Conservation (phyloP, 1,140 invertebrate genomes). For the Listronotus bonariensis region DNA sequence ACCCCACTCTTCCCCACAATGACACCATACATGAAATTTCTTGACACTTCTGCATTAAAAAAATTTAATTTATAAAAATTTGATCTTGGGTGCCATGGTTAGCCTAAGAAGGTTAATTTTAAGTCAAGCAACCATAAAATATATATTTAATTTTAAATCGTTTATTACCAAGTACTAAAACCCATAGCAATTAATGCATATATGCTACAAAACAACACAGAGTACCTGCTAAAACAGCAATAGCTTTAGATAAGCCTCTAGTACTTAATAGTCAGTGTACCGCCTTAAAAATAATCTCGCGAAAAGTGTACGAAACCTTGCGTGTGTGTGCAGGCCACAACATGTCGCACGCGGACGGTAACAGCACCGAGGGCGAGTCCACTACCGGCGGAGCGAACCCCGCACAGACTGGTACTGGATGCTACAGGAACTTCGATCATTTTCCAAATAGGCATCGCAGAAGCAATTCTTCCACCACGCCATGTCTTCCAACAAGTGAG, state of each 20-base stretch:
- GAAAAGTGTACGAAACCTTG: constrained; percentile 14
- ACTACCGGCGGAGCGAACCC: constrained; percentile 65
- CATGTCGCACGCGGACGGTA: constrained; percentile 85
- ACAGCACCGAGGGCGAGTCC: constrained; percentile 82
- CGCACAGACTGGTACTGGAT: constrained; percentile 76
- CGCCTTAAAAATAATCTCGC: constrained; percentile 8
- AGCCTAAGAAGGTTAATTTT: no score
- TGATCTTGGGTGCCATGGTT: no score
- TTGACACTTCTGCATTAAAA: no score
- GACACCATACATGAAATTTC: no score
- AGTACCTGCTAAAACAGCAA: neutral
- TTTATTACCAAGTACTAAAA: no score
- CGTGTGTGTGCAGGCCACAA: constrained; percentile 75
- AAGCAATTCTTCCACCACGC: constrained; percentile 64
- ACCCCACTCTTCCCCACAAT: no score
- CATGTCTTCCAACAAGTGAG: constrained; percentile 61
- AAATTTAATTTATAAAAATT: no score
- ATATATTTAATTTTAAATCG: no score
- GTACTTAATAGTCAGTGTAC: constrained; percentile 1
- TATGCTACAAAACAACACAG: no score
- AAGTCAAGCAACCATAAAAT: no score
- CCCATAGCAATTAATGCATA: no score
- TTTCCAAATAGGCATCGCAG: constrained; percentile 65
- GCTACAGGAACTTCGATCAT: constrained; percentile 86
- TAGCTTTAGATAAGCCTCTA: neutral